These are phyloP conservation scores for Liparis tanakae DNA, from an alignment of 2,797 vertebrate species.

Conservation along the genomic window DNA sequence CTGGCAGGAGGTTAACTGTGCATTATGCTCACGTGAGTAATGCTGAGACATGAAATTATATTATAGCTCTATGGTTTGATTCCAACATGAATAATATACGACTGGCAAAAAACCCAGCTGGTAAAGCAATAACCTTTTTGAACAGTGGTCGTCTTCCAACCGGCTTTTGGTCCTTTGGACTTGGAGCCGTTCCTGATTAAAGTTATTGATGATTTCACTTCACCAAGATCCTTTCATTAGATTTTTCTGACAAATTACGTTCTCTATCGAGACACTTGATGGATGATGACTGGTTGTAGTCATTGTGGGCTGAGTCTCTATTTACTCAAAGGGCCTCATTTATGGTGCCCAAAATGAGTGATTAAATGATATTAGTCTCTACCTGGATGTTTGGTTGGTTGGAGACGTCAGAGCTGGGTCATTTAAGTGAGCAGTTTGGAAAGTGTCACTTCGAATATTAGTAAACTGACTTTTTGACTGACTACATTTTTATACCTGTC, in stretches of 20 bases:
- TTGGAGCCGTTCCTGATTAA: constrained; percentile 40
- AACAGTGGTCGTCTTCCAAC: constrained; percentile 54
- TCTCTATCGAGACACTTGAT: constrained; percentile 51
- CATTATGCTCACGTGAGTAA: constrained; percentile 43
- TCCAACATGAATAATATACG: constrained; percentile 35
- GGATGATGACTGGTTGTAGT: constrained; percentile 51
- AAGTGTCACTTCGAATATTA: constrained; percentile 25
- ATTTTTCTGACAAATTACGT: constrained; percentile 58
- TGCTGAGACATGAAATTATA: constrained; percentile 39
- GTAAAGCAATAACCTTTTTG: constrained; percentile 52
- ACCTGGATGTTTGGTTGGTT: constrained; percentile 28
- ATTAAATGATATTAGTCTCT: constrained; percentile 39
- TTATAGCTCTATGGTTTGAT: constrained; percentile 55
- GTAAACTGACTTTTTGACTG: constrained; percentile 15
- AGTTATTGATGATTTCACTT: constrained; percentile 66
- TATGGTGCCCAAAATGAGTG: constrained; percentile 51
- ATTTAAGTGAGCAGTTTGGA: constrained; percentile 3
- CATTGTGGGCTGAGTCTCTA: constrained; percentile 46
- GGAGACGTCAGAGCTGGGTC: constrained; percentile 7
- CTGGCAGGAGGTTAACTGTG: constrained; percentile 63
- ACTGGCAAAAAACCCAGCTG: constrained; percentile 45
- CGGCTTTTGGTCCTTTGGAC: constrained; percentile 51
- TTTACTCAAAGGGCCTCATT: constrained; percentile 65
- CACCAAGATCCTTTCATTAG: constrained; percentile 57
- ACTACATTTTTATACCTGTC: constrained; percentile 17